Conservation (phyloP, 1,140 invertebrate species). For the Aphelenchoides fujianensis region DNA sequence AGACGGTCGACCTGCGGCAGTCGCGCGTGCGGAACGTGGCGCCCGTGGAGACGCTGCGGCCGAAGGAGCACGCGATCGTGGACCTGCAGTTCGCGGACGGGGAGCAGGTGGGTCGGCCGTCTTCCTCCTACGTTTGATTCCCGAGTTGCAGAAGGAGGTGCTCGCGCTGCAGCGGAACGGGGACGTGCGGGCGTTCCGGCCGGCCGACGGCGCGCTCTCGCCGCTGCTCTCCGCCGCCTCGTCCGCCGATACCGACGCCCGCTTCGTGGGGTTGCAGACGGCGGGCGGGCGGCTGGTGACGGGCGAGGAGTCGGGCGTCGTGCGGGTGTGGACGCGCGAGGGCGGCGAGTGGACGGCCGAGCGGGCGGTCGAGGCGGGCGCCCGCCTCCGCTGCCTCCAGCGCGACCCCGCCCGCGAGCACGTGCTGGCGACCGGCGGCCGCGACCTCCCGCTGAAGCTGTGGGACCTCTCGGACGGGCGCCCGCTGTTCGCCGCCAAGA, state of each 20-base stretch:
- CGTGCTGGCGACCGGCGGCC: conserved; percentile 42
- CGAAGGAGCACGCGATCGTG: conserved; percentile 25
- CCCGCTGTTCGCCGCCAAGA: conserved; percentile 37
- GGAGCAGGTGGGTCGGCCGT: conserved; percentile 25
- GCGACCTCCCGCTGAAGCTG: conserved; percentile 41
- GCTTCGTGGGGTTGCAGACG: conserved; percentile 10
- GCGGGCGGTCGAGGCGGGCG: conserved; percentile 27
- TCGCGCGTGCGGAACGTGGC: conserved; percentile 3
- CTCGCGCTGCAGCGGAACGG: neutral
- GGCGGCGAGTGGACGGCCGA: conserved; percentile 19
- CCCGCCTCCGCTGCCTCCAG: conserved; percentile 25
- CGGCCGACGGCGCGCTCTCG: conserved; percentile 19
- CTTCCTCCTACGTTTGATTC: conserved; percentile 27
- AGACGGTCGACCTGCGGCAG: conserved; percentile 6
- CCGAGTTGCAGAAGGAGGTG: conserved; percentile 20
- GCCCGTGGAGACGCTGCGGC: conserved; percentile 9
- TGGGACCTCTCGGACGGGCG: conserved; percentile 35
- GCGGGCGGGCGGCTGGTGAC: conserved; percentile 32
- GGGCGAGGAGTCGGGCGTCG: conserved; percentile 25
- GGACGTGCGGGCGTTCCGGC: conserved; percentile 14
- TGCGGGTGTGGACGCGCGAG: conserved; percentile 28
- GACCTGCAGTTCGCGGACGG: conserved; percentile 35
- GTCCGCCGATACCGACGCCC: too few species aligned
- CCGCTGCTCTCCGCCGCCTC: too few species aligned
- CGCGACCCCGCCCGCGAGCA: neutral